phyloP scores from a whole-genome alignment of 2,113 vertebrate genomes.

The Syngnathus typhle region DNA sequence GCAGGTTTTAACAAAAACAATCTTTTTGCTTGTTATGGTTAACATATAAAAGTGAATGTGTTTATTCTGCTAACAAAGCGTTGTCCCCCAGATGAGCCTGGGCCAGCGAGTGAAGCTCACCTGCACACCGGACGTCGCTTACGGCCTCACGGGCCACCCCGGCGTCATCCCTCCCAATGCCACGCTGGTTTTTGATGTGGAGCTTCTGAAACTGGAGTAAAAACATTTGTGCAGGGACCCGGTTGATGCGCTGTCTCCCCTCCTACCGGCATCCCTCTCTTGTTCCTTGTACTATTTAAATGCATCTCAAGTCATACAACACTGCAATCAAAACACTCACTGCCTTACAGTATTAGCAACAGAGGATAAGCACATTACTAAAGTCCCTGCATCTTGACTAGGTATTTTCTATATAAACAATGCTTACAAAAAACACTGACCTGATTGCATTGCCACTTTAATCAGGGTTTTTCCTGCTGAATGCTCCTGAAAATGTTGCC shows the following conservation, averaged over 20 bases:
- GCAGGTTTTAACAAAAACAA: not conserved
- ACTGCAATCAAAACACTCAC: constrained; percentile 53
- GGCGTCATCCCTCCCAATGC: constrained; percentile 97
- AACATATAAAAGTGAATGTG: not conserved
- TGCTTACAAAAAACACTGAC: not conserved
- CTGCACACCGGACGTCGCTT: constrained; percentile 95
- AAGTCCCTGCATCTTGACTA: constrained; percentile 70
- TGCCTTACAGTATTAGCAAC: constrained; percentile 82
- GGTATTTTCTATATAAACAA: constrained; percentile 69
- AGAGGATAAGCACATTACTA: constrained; percentile 68
- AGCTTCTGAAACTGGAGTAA: constrained; percentile 96
- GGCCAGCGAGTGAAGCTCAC: constrained; percentile 96
- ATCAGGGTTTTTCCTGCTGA: constrained; percentile 66
- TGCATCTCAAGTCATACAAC: constrained; percentile 38
- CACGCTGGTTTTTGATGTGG: constrained; percentile 96
- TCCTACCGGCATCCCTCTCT: constrained; percentile 23
- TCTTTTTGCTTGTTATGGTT: not conserved
- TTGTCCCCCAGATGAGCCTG: constrained; percentile 84
- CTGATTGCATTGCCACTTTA: constrained; percentile 73
- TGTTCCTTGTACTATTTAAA: constrained; percentile 53
- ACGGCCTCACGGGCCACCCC: constrained; percentile 90
- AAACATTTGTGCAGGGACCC: constrained; percentile 29
- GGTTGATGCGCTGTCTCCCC: constrained; percentile 44
- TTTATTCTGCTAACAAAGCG: not conserved
- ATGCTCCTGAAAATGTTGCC: constrained; percentile 66